Conservation (phyloP, 2,113 vertebrate genomes). For the Macrotis lagotis region DNA sequence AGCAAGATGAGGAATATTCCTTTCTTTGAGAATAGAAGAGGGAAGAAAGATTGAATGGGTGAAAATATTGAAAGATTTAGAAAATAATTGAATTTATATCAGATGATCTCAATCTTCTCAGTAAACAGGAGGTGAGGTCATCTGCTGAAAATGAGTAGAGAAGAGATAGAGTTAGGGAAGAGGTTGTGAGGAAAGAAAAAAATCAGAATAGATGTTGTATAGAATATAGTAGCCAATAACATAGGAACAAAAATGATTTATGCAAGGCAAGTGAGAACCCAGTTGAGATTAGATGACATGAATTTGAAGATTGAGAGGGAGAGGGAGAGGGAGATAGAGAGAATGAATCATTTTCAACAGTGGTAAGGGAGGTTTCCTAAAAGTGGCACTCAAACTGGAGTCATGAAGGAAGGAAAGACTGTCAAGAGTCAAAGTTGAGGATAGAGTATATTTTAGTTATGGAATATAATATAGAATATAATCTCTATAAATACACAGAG, state of each 20-base stretch:
- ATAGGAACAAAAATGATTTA: not conserved
- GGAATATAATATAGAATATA: not conserved
- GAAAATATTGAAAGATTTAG: too few relatives aligned
- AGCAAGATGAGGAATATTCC: too few relatives aligned
- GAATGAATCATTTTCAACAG: not conserved
- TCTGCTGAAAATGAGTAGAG: not conserved
- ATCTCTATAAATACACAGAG: not conserved
- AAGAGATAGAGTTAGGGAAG: not conserved
- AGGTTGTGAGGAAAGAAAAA: not conserved
- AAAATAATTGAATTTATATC: too few relatives aligned
- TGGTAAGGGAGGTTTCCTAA: not conserved
- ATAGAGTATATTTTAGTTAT: not conserved
- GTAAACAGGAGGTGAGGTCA: too few relatives aligned
- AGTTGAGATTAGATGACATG: not conserved
- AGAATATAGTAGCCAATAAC: not conserved
- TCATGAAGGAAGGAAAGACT: not conserved
- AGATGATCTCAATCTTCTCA: too few relatives aligned
- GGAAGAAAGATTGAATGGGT: too few relatives aligned
- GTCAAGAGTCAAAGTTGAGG: not conserved
- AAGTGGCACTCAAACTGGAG: not conserved
- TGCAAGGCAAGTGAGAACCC: too few relatives aligned
- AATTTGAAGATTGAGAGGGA: not conserved
- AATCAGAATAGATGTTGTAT: not conserved
- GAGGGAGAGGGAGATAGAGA: not conserved
- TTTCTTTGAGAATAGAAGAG: too few relatives aligned